Evolutionary conservation across 2,888 invertebrate genomes (phyloP), one percentile per base, ranked within the genome.

Genomic region (Pyrocoelia pectoralis): DNA sequence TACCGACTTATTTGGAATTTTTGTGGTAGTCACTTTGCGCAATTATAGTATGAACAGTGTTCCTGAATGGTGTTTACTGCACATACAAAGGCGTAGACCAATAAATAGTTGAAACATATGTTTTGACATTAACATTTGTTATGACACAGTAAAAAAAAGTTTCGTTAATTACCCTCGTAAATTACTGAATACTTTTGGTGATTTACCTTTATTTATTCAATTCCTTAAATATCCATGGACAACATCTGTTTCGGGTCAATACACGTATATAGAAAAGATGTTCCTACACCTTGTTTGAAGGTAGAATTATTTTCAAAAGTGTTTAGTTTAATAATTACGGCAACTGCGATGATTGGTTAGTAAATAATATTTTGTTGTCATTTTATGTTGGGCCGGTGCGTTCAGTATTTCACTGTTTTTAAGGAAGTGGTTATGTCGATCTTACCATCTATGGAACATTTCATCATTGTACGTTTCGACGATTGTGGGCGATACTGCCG

Each of bases 401-500:
- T 46, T 46, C 17, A 3, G 18, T 3, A 18, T 46, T 46, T 46
- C 15, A 46, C 17, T 18, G n/a, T 46, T 18, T 46, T 46, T 46
- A 46, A 17, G 46, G 17, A 46, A 46, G 46, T 18, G 46, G 46
- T 46, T 18, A 10, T 46, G 46, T 46, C 14, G 17, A 46, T 17
- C 17, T 18, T 15, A 46, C 46, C 46, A 46, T 46, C 15, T 46
- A 15, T 46, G 46, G 46, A 46, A 46, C 46, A 15, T 43, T 43
- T 43, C 43, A 43, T 43, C 43, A 46, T 17, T 17, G 17, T 46
- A 46, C 3, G 46, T 18, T 46, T 24, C 24, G 46, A 46, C 17
- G 46, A 46, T 46, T 46, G 46, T 46, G 46, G 46, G 46, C 46
- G 46, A 46, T 18, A 18, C 17, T 18, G 41, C 18, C 46, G 46